A percentile compares a stretch with the other conserved stretches of the same genome.
Evolutionary conservation across 2,888 invertebrate genomes (phyloP).

Genomic region (Beris morrisii): DNA sequence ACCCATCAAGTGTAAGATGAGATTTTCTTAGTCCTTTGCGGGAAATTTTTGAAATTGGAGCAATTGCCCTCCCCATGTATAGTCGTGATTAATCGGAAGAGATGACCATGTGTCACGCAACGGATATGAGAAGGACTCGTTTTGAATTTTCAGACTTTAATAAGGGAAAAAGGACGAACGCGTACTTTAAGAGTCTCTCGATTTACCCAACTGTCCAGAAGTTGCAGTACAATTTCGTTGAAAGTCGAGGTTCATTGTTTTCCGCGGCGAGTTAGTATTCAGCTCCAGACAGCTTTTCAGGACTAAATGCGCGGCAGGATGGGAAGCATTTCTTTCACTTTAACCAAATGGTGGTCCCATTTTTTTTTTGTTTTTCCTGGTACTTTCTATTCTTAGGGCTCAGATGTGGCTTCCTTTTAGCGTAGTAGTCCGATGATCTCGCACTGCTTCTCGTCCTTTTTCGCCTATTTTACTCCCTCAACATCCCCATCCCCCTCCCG

Average conservation of each 20-base stretch:
- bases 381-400: slow-evolving; percentile 10
- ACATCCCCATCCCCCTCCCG: neutral
- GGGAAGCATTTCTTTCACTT: slow-evolving; percentile 30
- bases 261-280: slow-evolving; percentile 9
- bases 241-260: slow-evolving; percentile 20
- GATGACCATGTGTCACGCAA: slow-evolving; percentile 14
- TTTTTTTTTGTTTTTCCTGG: slow-evolving; percentile 1
- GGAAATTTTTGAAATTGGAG: no score
- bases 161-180: neutral
- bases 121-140: slow-evolving; percentile 15
- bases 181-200: slow-evolving; percentile 13
- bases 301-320: slow-evolving; percentile 12
- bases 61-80: no score
- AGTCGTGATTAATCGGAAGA: slow-evolving; percentile 6
- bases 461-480: no score
- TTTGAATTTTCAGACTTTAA: slow-evolving; percentile 7
- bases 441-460: neutral
- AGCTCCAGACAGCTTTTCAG: slow-evolving; percentile 13
- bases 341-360: slow-evolving; percentile 19
- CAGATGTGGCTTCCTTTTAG: slow-evolving; percentile 22
- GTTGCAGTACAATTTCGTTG: slow-evolving; percentile 4
- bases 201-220: slow-evolving; percentile 14
- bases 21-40: slow-evolving; percentile 7
- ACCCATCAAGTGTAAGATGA: neutral
- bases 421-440: slow-evolving; percentile 10